Percentiles rank a stretch among this genome's conserved stretches.
Conservation (phyloP, 2,113 vertebrate species). For the Polyodon spathula region DNA sequence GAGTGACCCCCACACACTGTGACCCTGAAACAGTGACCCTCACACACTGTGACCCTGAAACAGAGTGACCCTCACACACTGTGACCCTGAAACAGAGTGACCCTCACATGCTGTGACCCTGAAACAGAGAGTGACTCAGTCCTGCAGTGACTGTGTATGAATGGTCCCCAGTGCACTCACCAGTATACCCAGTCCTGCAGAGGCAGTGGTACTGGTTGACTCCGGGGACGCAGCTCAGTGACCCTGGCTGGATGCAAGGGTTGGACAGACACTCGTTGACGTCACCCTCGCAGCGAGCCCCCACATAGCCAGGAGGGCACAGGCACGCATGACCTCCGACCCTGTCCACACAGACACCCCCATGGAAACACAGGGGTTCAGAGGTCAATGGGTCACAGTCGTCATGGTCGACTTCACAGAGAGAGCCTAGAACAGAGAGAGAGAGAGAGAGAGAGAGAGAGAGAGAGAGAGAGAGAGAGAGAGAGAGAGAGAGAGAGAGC, state of each 20-base stretch:
- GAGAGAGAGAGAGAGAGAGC: too few relatives aligned
- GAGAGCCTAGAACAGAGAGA: constrained; percentile 21
- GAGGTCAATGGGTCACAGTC: constrained; percentile 35
- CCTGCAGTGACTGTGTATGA: not conserved
- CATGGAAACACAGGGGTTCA: constrained; percentile 21
- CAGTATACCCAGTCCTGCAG: not conserved
- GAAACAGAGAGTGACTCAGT: too few relatives aligned
- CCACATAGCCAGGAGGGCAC: constrained; percentile 43
- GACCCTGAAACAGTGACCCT: too few relatives aligned
- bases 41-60: too few relatives aligned
- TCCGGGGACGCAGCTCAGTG: not conserved
- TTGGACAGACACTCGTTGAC: constrained; percentile 1
- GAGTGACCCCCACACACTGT: too few relatives aligned
- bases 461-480: not conserved
- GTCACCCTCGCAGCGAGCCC: constrained; percentile 17
- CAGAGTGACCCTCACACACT: too few relatives aligned
- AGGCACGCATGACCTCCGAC: constrained; percentile 38
- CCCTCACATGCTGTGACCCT: too few relatives aligned
- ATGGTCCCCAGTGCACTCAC: not conserved
- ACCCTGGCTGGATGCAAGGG: not conserved
- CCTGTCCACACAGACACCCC: constrained; percentile 36
- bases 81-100: too few relatives aligned
- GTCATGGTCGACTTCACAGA: constrained; percentile 44
- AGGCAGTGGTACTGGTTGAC: constrained; percentile 1
- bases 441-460: too few relatives aligned